Evolutionary conservation across 2,888 invertebrate species (phyloP), one percentile per base, ranked within the genome.

Genomic region (Tromatobia lineatoria): DNA sequence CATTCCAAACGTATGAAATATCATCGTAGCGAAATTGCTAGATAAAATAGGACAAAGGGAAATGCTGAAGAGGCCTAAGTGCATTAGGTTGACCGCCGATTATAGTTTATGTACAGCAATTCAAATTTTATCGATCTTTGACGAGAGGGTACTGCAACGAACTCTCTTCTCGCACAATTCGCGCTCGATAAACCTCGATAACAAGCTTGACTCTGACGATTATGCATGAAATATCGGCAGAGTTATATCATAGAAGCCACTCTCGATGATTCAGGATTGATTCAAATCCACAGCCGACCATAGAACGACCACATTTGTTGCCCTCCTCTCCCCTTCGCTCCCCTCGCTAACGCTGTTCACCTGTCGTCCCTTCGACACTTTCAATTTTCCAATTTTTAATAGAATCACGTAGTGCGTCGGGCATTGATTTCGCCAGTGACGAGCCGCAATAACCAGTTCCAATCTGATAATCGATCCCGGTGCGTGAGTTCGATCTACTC

Each of bases 181-280:
- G 25, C 52, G 47, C 38, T 80, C 54, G 47, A 81, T 76, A 81
- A 81, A 71, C 76, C 76, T 64, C 70, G 54, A 57, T 71, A 64
- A 34, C 54, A 34, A 70, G 45, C 64, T 70, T 50, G 20, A 71
- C 47, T 34, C 42, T 25, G 13, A 38, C 45, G 42, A 61, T 75
- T 80, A 70, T 76, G 29, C 70, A 54, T 76, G 34, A 71, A 76
- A 76, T 76, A 18, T 11, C 64, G 13, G 29, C 54, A 0, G 59
- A 57, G 15, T 18, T 29, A 47, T 42, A 34, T 15, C 38, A 69
- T 79, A 20, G 54, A 69, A 34, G 38, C 67, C 47, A 25, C 47
- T 74, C 50, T 50, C 70, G 11, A 34, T n/a, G 18, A 34, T 73
- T 64, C 38, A 42, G 42, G 20, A 64, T 71, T 54, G 52, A 71